Conservation (phyloP, 2,797 vertebrate species). For the Nasua narica region DNA sequence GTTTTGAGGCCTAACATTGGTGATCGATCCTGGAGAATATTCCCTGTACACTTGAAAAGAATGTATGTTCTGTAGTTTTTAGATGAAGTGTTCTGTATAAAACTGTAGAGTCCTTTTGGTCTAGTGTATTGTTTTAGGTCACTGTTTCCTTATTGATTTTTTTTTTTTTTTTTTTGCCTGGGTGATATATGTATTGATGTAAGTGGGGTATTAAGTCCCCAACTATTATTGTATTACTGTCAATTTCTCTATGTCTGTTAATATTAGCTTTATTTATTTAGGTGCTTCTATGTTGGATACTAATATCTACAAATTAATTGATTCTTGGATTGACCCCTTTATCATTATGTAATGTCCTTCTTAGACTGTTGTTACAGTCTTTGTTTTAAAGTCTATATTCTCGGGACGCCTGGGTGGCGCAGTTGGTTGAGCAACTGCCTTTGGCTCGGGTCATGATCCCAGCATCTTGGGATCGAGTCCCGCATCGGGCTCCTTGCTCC, state of each 20-base stretch:
- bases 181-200: neutral
- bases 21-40: neutral
- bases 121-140: neutral
- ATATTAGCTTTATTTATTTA: neutral
- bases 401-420: neutral
- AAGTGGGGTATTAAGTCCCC: neutral
- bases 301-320: neutral
- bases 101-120: neutral
- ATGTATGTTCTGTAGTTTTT: neutral
- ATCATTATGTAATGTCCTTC: neutral
- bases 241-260: neutral
- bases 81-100: neutral
- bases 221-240: neutral
- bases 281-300: neutral
- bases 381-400: neutral
- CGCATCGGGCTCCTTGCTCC: too few species aligned
- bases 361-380: neutral
- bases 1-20: neutral
- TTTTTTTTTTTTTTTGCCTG: neutral
- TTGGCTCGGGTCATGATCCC: too few species aligned
- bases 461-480: too few species aligned
- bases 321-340: neutral
- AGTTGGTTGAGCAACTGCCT: too few species aligned
- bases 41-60: neutral
- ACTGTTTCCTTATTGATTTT: neutral